Conservation (phyloP, 2,888 invertebrate genomes). For the Phlogophora meticulosa region DNA sequence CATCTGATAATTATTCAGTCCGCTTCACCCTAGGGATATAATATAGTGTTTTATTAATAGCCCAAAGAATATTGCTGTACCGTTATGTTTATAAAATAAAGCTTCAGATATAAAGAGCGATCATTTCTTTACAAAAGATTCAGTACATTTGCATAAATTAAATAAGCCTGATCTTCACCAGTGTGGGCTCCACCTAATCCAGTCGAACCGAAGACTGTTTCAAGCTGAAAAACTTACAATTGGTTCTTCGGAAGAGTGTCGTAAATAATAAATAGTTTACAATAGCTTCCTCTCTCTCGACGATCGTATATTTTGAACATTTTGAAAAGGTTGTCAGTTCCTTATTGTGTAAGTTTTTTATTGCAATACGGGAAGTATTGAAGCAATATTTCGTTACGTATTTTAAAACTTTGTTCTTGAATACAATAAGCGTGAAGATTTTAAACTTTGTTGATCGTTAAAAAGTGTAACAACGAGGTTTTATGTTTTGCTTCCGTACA, state of each 20-base stretch:
- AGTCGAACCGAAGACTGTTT: constrained; percentile 30
- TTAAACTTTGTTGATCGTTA: neutral
- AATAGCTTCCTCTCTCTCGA: constrained; percentile 39
- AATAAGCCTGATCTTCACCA: constrained; percentile 3
- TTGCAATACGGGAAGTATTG: constrained; percentile 29
- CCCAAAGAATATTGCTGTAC: no score
- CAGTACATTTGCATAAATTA: no score
- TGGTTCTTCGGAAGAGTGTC: constrained; percentile 45
- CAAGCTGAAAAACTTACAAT: constrained; percentile 51
- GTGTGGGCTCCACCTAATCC: constrained; percentile 29
- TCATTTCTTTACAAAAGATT: no score
- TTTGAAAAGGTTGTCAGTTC: constrained; percentile 41
- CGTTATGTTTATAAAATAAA: no score
- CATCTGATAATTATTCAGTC: no score
- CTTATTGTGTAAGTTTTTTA: constrained; percentile 44
- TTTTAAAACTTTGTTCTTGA: constrained; percentile 26
- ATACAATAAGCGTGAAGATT: constrained; percentile 9
- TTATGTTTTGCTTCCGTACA: neutral
- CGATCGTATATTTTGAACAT: constrained; percentile 52
- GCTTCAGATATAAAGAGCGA: no score
- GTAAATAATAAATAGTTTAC: constrained; percentile 63
- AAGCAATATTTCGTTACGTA: constrained; percentile 17
- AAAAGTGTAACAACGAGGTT: neutral
- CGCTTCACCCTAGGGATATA: no score
- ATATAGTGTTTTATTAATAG: no score